These are phyloP conservation scores for Orthochromis malagaraziensis DNA, from an alignment of 2,113 vertebrate genomes.

Conservation along the genomic window DNA sequence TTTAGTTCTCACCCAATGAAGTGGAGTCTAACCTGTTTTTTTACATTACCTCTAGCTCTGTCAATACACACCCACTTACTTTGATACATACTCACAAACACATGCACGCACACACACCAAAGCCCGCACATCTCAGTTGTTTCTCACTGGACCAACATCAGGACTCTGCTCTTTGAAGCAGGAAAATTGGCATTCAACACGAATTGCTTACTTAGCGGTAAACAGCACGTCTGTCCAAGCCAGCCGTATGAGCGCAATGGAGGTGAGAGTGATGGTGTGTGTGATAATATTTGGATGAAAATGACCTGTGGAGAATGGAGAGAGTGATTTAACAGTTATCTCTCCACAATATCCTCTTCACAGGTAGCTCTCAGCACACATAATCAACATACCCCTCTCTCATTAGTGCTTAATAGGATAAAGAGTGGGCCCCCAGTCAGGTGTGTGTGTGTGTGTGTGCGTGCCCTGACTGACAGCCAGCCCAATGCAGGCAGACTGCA, in stretches of 20 bases:
- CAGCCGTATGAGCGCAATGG: not conserved
- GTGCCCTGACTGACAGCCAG: slow-evolving; percentile 76
- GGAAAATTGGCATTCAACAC: slow-evolving; percentile 40
- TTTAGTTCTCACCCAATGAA: not conserved
- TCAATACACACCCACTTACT: not conserved
- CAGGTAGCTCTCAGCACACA: slow-evolving; percentile 35
- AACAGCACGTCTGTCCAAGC: slow-evolving; percentile 9
- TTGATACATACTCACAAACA: not conserved
- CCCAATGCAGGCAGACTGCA: slow-evolving; percentile 75
- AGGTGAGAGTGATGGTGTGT: not conserved
- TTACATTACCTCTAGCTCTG: not conserved
- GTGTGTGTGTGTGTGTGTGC: accelerated
- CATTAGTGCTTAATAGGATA: slow-evolving; percentile 74
- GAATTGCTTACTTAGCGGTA: slow-evolving; percentile 32
- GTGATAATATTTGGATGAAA: not conserved
- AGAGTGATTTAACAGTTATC: not conserved
- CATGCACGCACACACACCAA: not conserved
- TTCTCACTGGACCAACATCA: slow-evolving; percentile 31
- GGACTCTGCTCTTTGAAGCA: slow-evolving; percentile 37
- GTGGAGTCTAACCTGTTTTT: not conserved
- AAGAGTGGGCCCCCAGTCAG: slow-evolving; percentile 32
- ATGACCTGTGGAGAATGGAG: not conserved
- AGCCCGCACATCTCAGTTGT: not conserved
- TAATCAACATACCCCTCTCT: slow-evolving; percentile 60
- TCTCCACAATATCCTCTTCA: slow-evolving; percentile 11